Base-by-base conservation (phyloP, 64 coral and sea anemone species). In the Actinia tenebrosa region DNA sequence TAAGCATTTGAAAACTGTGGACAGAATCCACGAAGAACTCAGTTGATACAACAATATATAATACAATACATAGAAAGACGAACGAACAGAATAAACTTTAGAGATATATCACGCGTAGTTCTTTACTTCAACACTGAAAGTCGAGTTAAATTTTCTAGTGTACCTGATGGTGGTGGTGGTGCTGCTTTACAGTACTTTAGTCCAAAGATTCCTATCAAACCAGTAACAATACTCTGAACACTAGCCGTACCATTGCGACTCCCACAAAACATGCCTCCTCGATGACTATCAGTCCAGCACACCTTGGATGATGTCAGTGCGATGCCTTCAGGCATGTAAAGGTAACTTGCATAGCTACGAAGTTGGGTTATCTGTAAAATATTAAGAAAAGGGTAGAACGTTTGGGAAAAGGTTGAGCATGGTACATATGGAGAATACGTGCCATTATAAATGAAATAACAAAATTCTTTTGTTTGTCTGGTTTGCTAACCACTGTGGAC, bases 191-290 rank as follows among this genome's bases (percentile, higher is more conserved):
- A 81, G 22, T 53, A 81, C 44, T 81, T 47, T 1, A 81, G 27
- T 20, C 79, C 79, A n/a, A 18, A 22, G 43, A 81, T 81, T 50
- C 79, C 79, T 8, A 10, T 10, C 45, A 50, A 44, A 75, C 27
- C 46, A 2, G 45, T 81, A 4, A 53, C 43, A 44, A 81, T 81
- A 50, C 16, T 45, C 44, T 81, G 43, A 37, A 53, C 79, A 10
- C 18, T 81, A 50, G 79, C 16, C 7, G 79, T 53, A 37, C 79
- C 79, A 53, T 81, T 53, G 1, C 22, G 44, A 53, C 53, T 81
- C 44, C 79, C 79, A 50, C 44, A 81, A 20, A 81, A 81, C 79
- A 81, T 52, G 45, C 79, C 50, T 18, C 17, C 50, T 81, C 53
- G 5, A 18, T 10, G 20, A 4, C 22, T 19, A 14, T 81, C 79